Evolutionary conservation across 2,888 invertebrate species (phyloP).

Genomic region (Papilio gigon): DNA sequence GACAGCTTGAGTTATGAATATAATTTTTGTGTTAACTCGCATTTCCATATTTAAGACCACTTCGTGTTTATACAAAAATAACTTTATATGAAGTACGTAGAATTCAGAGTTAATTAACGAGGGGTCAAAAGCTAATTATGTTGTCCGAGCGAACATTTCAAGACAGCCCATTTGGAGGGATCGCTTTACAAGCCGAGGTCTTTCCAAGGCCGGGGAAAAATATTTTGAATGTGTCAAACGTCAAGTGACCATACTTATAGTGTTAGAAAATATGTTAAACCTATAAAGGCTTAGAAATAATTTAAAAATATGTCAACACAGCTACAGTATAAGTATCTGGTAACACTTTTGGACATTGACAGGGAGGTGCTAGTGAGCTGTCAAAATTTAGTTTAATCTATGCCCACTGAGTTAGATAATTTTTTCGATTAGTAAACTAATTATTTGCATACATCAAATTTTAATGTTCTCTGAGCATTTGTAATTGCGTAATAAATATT

Average conservation of each 20-base stretch:
- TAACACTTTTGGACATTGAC: no score
- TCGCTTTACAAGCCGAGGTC: not conserved
- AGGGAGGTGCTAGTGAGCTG: no score
- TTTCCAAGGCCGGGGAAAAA: conserved; percentile 4
- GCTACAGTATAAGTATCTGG: no score
- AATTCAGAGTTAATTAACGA: conserved; percentile 8
- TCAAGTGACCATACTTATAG: not conserved
- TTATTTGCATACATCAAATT: no score
- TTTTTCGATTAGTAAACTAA: no score
- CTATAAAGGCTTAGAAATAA: no score
- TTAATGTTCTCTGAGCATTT: no score
- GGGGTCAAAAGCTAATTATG: conserved; percentile 12
- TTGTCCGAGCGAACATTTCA: conserved; percentile 14
- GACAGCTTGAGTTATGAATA: not conserved
- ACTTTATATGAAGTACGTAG: not conserved
- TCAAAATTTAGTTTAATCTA: no score
- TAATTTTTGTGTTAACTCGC: not conserved
- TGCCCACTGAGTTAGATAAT: no score
- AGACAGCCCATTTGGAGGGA: not conserved
- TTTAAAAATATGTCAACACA: no score
- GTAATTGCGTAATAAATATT: no score
- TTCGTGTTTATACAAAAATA: not conserved
- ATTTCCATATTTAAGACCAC: not conserved
- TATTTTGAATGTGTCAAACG: conserved; percentile 5
- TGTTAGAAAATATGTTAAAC: no score